Base-by-base conservation (phyloP, 1,140 invertebrate species). In the Aphelinus atriplicis region DNA sequence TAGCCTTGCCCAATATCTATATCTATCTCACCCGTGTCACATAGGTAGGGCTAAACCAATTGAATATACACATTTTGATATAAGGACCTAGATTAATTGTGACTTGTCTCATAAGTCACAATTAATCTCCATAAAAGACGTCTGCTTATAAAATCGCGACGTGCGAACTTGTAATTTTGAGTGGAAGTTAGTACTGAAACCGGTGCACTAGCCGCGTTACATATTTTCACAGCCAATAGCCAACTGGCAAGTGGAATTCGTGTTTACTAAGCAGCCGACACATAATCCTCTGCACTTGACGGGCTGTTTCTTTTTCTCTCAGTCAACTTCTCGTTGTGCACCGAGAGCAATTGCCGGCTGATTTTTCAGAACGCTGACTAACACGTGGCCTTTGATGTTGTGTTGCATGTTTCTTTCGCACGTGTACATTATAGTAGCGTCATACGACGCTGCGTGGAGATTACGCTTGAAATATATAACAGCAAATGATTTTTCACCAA, bases 301-400 rank as follows among this genome's bases (percentile, higher is more conserved):
- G 75, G 62, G 66, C 66, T 42, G 60, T 60, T 26, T 68, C 71
- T 75, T 58, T 74, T 71, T 76, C 67, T 68, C 69, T 64, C 60
- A 68, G 72, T 53, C 53, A 57, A 47, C 47, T 70, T 79, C 71
- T 57, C 73, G 69, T 68, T 72, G 60, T 74, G 78, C 73, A 69
- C 58, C 51, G 66, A 75, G 74, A 65, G 61, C 66, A 57, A 75
- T 75, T 58, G 58, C 66, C 60, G 73, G 64, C 46, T 53, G 62
- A 77, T 78, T 82, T 82, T 79, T 64, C 78, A 78, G 80, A 82
- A 83, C 78, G 73, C 75, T 73, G 74, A 62, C 61, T 55, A 56
- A 71, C 5, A 64, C 48, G 51, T 26, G 26, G 26, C 26, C 26
- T 26, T 26, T 26, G 26, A 26, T 26, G 26, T 26, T 26, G 26